phyloP scores from a whole-genome alignment of 2,888 invertebrate genomes.

The Stenotaenia linearis region DNA sequence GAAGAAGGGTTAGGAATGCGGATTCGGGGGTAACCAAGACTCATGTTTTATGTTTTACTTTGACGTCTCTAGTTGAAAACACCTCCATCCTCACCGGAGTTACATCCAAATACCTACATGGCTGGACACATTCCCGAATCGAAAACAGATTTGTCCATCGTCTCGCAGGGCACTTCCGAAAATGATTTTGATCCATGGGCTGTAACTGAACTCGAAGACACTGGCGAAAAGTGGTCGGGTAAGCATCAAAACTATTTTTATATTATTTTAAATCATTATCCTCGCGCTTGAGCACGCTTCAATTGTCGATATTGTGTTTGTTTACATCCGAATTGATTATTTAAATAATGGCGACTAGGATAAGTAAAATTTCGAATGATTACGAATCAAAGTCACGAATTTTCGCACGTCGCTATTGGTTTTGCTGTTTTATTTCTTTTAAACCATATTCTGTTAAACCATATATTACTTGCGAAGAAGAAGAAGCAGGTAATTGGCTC shows the following conservation, averaged over 20 bases:
- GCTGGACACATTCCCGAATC: not conserved
- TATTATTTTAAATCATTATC: not conserved
- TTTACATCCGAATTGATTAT: not conserved
- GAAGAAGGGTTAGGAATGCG: not conserved
- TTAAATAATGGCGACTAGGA: not conserved
- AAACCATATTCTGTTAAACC: not conserved
- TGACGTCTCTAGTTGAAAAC: not conserved
- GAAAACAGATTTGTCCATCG: slow-evolving; percentile 28
- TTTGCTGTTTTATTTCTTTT: not conserved
- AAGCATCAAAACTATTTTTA: slow-evolving; percentile 6
- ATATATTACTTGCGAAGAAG: too few species aligned
- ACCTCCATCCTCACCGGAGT: not conserved
- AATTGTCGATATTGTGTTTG: not conserved
- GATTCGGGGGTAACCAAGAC: not conserved
- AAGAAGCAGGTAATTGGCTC: too few species aligned
- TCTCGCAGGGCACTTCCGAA: slow-evolving; percentile 34
- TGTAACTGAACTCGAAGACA: slow-evolving; percentile 38
- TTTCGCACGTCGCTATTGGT: not conserved
- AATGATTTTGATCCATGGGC: slow-evolving; percentile 39
- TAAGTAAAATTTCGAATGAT: not conserved
- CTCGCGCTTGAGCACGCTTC: not conserved
- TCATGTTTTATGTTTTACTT: not conserved
- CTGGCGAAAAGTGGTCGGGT: slow-evolving; percentile 39
- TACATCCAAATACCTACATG: not conserved
- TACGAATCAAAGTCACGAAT: not conserved